Evolutionary conservation across 2,113 vertebrate species (phyloP).

Genomic region (Ardeotis arabs): DNA sequence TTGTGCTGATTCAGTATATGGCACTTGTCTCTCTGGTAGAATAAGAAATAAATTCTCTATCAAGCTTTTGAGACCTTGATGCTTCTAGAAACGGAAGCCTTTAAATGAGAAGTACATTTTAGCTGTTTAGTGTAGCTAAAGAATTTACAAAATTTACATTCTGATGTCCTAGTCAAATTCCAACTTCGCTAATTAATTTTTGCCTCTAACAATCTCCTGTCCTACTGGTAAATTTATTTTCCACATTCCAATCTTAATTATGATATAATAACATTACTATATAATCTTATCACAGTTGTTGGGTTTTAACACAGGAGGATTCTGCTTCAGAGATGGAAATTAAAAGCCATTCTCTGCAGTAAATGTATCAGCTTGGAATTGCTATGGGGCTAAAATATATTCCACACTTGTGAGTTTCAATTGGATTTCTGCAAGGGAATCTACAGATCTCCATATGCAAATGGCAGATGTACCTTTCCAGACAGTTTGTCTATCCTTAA

Average conservation of each 20-base stretch:
- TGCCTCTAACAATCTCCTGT: not conserved
- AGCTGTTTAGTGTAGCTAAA: not conserved
- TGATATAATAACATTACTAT: not conserved
- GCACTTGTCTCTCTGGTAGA: not conserved
- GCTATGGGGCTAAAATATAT: not conserved
- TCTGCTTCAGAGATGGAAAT: not conserved
- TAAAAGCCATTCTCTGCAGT: not conserved
- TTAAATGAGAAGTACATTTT: not conserved
- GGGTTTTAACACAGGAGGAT: not conserved
- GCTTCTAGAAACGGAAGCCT: not conserved
- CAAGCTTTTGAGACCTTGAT: not conserved
- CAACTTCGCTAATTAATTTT: not conserved
- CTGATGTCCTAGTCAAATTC: not conserved
- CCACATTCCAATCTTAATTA: not conserved
- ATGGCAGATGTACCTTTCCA: not conserved
- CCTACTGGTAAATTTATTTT: not conserved
- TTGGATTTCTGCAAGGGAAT: not conserved
- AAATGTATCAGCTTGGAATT: not conserved
- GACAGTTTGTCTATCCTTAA: not conserved
- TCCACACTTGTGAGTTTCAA: not conserved
- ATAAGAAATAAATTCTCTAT: not conserved
- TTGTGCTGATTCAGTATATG: not conserved
- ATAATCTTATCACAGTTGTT: not conserved
- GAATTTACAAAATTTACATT: not conserved
- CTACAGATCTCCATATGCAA: not conserved